Evolutionary conservation across 2,113 vertebrate species (phyloP), one percentile per base, ranked within the genome.

Genomic region (Percina caprodes): DNA sequence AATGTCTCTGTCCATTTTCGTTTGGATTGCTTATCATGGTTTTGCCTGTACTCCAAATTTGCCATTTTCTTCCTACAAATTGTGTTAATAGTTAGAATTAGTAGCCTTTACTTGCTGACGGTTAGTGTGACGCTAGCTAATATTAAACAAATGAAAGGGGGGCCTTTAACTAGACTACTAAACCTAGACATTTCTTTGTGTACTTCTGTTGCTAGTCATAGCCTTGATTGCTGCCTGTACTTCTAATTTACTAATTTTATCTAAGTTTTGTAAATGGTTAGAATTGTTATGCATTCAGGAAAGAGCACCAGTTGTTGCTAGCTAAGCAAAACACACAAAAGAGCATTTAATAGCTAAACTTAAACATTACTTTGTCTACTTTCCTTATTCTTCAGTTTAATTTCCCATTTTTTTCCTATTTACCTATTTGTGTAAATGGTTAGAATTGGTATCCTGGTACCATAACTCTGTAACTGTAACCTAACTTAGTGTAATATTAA

Each of bases 171-270:
- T 49, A 14, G 49, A 49, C 10, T 49, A 14, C 10, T 30, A 13
- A 58, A 45, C 35, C 24, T 33, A 33, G 6, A 21, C 33, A n/a
- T 54, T 10, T 39, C 6, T 23, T 39, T 55, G 21, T 11, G 4
- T 26, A 55, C 49, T 61, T n/a, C 3, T 71, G 52, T 46, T 70
- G 33, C 68, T 69, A 16, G 6, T 39, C 30, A 68, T 68, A 21
- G 21, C 21, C n/a, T 23, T 49, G 2, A 16, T 2, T 42, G 39
- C 10, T 3, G 8, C 5, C n/a, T 56, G 35, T 9, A 33, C 10
- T 12, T 1, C 11, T 21, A n/a, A n/a, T 23, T 35, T 2, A 30
- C 12, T 13, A 15, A 35, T 52, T 8, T n/a, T 42, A 10, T 2
- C 8, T 4, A 42, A 42, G 39, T 7, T 23, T 55, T 68, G 23